Base-by-base conservation (phyloP, 2,888 invertebrate species). In the Callinectes sapidus region DNA sequence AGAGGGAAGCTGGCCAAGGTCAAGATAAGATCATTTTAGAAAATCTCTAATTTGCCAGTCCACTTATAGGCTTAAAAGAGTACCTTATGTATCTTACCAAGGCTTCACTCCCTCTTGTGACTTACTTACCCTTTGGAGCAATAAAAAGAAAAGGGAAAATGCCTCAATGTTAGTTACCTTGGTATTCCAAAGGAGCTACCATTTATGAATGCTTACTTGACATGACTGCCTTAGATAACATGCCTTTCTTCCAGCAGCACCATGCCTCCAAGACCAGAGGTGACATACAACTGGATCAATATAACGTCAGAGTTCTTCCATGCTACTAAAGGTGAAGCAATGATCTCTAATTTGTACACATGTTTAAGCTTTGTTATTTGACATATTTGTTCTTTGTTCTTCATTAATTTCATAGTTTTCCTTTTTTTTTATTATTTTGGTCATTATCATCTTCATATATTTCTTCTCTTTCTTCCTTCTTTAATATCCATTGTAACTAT, bases 241-340 rank as follows among this genome's bases (percentile, higher is more conserved):
- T 42, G 42, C n/a, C 18, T 61, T 6, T 87, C 23, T 91, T 5
- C 87, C 66, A 86, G n/a, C 91, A 94, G 94, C 87, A 92, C 92
- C 66, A 91, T 94, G 92, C 94, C 94, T 28, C 89, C 94, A 2
- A 91, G 92, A 87, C 91, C 92, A 54, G 94, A 94, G 66, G 94
- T 94, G 48, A 92, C 94, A 3, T 94, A 94, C 77, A 94, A 95
- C 90, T 97, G 97, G 97, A 96, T 97, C 89, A 97, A 97, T 95
- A 96, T 97, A 90, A 97, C 97, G 39, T 95, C 96, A 89, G 97
- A 97, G 92, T 97, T 97, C 95, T 96, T 97, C 95, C 96, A 96
- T 90, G 96, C 97, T 1, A 97, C 97, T 92, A 96, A 96, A 96
- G 96, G 97, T 97, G 95, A 87, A 8, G 5, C 28, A n/a, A n/a